Conservation (phyloP, 2,113 vertebrate species). For the Helogale parvula region DNA sequence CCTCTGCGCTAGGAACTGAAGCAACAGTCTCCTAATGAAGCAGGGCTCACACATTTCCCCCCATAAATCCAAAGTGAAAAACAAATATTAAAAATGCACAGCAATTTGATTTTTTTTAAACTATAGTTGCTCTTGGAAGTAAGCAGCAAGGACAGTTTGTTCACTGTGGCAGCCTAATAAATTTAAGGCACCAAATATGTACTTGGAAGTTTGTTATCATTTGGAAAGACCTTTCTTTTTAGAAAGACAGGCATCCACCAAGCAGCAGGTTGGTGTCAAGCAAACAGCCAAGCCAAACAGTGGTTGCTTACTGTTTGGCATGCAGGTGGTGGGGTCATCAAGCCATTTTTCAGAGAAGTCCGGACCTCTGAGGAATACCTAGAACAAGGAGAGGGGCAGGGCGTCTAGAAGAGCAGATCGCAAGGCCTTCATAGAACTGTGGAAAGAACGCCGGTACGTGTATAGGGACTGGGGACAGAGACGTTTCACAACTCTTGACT, state of each 20-base stretch:
- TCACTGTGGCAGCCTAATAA: constrained; percentile 30
- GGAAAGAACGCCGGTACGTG: background rate
- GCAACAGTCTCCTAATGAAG: background rate
- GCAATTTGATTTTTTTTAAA: constrained; percentile 43
- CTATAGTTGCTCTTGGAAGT: constrained; percentile 51
- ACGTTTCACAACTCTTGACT: constrained; percentile 18
- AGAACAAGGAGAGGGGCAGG: background rate
- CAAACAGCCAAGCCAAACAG: constrained; percentile 66
- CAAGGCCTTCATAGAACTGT: background rate
- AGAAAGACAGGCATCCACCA: constrained; percentile 9
- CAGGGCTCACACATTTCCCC: background rate
- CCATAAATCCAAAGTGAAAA: constrained; percentile 45
- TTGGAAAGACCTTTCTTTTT: constrained; percentile 60
- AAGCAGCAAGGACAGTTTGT: constrained; percentile 50
- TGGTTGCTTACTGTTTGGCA: constrained; percentile 51
- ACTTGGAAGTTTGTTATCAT: constrained; percentile 71
- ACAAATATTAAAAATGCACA: constrained; percentile 57
- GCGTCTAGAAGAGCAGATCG: background rate
- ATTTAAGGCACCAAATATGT: constrained; percentile 54
- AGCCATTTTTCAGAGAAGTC: constrained; percentile 29
- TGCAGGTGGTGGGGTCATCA: background rate
- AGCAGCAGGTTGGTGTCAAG: constrained; percentile 32
- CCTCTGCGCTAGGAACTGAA: background rate
- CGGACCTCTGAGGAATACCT: background rate
- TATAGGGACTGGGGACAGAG: background rate